A percentile compares a stretch with the other conserved stretches of the same genome.
phyloP scores from a whole-genome alignment of 1,140 invertebrate genomes.

The Rhagoletis pomonella region DNA sequence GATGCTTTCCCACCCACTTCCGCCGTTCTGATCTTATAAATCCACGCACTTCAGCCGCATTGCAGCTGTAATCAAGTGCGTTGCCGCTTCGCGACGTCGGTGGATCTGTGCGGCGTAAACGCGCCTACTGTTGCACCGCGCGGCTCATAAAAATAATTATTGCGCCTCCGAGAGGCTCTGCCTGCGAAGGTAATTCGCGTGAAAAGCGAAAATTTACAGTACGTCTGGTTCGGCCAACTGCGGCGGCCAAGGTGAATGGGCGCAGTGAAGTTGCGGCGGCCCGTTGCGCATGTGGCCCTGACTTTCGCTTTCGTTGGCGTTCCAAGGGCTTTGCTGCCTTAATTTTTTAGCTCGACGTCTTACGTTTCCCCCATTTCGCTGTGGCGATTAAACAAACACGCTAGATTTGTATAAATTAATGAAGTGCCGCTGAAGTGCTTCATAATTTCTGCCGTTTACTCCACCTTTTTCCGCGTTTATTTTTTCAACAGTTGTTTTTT shows the following conservation, averaged over 20 bases:
- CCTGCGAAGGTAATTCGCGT: constrained; percentile 4
- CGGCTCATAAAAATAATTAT: constrained; percentile 14
- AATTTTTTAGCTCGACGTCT: not conserved
- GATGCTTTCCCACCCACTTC: not conserved
- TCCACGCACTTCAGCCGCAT: not conserved
- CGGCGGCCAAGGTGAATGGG: not conserved
- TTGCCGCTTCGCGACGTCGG: not conserved
- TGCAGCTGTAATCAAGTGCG: not conserved
- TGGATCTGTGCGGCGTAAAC: not conserved
- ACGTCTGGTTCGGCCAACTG: not conserved
- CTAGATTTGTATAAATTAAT: constrained; percentile 55
- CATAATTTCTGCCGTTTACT: constrained; percentile 41
- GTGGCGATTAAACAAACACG: constrained; percentile 15
- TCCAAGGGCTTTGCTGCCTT: not conserved
- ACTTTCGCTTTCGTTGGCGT: constrained; percentile 37
- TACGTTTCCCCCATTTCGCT: not conserved
- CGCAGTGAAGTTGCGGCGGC: not conserved
- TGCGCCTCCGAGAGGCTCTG: constrained; percentile 3
- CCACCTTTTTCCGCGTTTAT: not conserved
- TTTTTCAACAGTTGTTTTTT: not conserved
- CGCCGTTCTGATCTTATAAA: not conserved
- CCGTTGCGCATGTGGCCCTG: not conserved
- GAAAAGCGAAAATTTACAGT: constrained; percentile 41
- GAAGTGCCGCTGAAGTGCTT: constrained; percentile 51
- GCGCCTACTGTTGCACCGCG: too few relatives aligned